Evolutionary conservation across 2,888 invertebrate genomes (phyloP).

Genomic region (Pogonocherus hispidulus): DNA sequence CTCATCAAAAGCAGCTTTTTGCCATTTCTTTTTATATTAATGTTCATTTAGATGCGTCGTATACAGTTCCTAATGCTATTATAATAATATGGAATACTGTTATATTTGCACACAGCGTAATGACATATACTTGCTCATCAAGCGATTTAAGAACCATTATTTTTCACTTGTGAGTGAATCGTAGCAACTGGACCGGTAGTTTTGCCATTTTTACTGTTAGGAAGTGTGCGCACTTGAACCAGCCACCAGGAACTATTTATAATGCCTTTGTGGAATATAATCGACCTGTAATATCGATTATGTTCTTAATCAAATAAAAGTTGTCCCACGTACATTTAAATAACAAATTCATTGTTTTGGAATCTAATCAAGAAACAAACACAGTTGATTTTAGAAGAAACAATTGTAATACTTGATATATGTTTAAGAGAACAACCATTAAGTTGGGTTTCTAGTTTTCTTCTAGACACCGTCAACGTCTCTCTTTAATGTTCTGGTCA

Average conservation of each 20-base stretch:
- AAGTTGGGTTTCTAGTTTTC: too few species aligned
- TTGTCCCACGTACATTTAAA: too few species aligned
- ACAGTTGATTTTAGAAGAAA: too few species aligned
- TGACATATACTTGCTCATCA: conserved; percentile 3
- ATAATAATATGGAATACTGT: conserved; percentile 22
- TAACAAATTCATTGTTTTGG: too few species aligned
- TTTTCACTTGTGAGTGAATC: neutral
- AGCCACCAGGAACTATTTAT: neutral
- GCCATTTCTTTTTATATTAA: neutral
- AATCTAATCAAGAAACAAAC: too few species aligned
- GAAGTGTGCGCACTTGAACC: neutral
- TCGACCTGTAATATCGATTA: too few species aligned
- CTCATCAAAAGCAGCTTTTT: neutral
- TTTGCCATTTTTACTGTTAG: conserved; percentile 22
- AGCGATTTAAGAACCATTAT: conserved; percentile 12
- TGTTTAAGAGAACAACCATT: too few species aligned
- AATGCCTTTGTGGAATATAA: neutral
- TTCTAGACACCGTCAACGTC: too few species aligned
- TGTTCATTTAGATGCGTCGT: neutral
- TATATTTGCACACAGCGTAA: conserved; percentile 1
- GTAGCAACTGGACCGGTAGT: conserved; percentile 12
- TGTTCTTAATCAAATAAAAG: too few species aligned
- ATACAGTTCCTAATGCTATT: conserved; percentile 7
- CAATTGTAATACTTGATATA: too few species aligned
- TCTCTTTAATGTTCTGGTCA: too few species aligned